Conservation (phyloP, 1,140 invertebrate species). For the Apolygus lucorum region DNA sequence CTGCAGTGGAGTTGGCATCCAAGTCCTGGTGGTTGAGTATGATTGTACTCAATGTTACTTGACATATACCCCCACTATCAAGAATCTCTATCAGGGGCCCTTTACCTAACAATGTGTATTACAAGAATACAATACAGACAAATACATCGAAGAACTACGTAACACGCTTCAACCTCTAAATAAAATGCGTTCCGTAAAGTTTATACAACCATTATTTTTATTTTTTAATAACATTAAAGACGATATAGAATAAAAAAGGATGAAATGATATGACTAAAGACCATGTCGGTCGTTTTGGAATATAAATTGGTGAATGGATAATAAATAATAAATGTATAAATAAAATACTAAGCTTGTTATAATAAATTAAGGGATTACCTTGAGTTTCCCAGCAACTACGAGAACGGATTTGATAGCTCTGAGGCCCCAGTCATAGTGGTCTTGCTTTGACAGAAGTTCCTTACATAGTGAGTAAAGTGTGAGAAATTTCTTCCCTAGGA, state of each 20-base stretch:
- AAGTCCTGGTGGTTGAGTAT: too few species aligned
- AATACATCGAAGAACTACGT: too few species aligned
- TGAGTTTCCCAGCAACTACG: constrained; percentile 78
- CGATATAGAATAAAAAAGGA: not conserved
- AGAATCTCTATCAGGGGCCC: too few species aligned
- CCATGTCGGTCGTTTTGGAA: not conserved
- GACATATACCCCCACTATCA: too few species aligned
- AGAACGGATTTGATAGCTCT: constrained; percentile 87
- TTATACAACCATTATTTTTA: not conserved
- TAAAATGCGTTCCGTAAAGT: too few species aligned
- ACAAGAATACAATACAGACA: too few species aligned
- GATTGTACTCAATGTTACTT: too few species aligned
- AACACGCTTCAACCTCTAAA: too few species aligned
- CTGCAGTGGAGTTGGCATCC: too few species aligned
- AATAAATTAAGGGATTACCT: constrained; percentile 39
- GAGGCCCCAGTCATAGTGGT: constrained; percentile 92
- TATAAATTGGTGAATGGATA: not conserved
- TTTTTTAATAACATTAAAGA: not conserved
- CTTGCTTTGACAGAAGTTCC: constrained; percentile 83
- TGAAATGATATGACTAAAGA: not conserved
- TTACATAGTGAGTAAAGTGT: constrained; percentile 80
- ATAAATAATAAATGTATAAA: not conserved
- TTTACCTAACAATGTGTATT: too few species aligned
- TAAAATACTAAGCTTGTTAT: not conserved
- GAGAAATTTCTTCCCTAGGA: constrained; percentile 84